Conservation (phyloP, 1,140 invertebrate species). For the Lordiphosa clarofinis region DNA sequence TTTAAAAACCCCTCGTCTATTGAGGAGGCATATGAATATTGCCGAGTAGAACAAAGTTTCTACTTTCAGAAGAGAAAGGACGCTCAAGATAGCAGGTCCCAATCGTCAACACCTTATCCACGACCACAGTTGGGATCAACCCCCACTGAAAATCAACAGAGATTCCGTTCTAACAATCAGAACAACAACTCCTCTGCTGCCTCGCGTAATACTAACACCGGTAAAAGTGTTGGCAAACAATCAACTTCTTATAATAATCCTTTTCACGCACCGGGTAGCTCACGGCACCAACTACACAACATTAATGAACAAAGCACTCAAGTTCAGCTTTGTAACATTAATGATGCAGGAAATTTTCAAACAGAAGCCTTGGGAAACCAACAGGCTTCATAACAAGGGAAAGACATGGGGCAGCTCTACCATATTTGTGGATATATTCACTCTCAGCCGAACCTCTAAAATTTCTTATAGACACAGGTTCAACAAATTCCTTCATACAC, state of each 20-base stretch:
- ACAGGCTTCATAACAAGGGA: conserved; percentile 10
- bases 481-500: too few species aligned
- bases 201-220: too few species aligned
- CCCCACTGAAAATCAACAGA: too few species aligned
- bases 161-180: too few species aligned
- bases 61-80: conserved; percentile 9
- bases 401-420: not conserved
- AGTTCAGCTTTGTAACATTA: conserved; percentile 3
- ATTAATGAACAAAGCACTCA: not conserved
- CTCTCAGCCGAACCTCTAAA: not conserved
- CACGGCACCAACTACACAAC: not conserved
- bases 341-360: conserved; percentile 15
- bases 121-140: too few species aligned
- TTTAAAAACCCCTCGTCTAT: conserved; percentile 3
- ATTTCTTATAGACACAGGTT: conserved; percentile 14
- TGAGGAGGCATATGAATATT: conserved; percentile 7
- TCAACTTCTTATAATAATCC: not conserved
- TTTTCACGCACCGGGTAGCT: not conserved
- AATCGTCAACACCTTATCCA: not conserved
- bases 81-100: not conserved
- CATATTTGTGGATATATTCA: not conserved
- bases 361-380: conserved; percentile 10
- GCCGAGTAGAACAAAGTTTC: conserved; percentile 14
- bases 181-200: too few species aligned
- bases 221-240: too few species aligned